Evolutionary conservation across 92 coral and sea anemone species (phyloP).

Genomic region (Micromussa lordhowensis): DNA sequence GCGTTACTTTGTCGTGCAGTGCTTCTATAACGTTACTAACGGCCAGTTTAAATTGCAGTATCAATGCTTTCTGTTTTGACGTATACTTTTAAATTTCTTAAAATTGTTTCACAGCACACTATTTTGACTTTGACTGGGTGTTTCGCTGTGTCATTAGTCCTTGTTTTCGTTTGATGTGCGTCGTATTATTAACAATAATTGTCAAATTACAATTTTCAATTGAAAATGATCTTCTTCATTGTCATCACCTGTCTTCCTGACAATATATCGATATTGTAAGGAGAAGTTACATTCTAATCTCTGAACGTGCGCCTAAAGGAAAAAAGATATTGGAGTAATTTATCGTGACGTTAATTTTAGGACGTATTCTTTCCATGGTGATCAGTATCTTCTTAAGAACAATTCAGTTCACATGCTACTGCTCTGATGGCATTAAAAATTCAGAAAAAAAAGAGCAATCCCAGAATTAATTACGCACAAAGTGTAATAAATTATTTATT

Average conservation of each 20-base stretch:
- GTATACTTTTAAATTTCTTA: neutral
- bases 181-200: neutral
- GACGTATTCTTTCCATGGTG: neutral
- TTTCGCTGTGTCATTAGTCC: neutral
- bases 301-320: too few species aligned
- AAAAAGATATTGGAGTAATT: too few species aligned
- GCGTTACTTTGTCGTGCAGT: too few species aligned
- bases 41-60: too few species aligned
- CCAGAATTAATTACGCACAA: neutral
- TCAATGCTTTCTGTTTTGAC: too few species aligned
- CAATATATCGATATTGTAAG: too few species aligned
- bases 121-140: neutral
- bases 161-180: neutral
- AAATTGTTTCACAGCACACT: neutral
- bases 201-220: neutral
- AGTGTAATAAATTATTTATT: neutral
- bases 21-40: too few species aligned
- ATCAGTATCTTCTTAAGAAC: neutral
- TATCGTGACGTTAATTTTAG: neutral
- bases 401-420: neutral
- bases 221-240: neutral
- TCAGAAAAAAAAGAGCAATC: conserved; percentile 3
- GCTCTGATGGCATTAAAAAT: neutral
- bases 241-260: neutral
- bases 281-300: too few species aligned